phyloP scores from a whole-genome alignment of 2,797 vertebrate genomes.

The Apogon talboti region DNA sequence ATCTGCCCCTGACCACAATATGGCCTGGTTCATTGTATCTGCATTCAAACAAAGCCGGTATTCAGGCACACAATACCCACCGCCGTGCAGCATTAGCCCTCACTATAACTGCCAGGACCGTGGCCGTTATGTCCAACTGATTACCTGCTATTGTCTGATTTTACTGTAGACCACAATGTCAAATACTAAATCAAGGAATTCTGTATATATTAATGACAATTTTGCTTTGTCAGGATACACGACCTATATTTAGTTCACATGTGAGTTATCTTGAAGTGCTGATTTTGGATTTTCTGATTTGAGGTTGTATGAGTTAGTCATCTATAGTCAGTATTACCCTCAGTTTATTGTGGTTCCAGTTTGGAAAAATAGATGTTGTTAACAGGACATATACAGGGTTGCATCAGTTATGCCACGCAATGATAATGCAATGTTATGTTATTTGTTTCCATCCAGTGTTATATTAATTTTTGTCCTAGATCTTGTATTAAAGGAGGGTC shows the following conservation, averaged over 20 bases:
- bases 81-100: constrained; percentile 34
- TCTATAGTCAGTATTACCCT: too few species aligned
- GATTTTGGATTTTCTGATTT: too few species aligned
- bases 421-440: too few species aligned
- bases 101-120: constrained; percentile 44
- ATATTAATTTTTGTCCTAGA: too few species aligned
- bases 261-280: background rate
- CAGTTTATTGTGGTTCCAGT: too few species aligned
- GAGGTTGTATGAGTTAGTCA: too few species aligned
- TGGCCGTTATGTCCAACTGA: constrained; percentile 43
- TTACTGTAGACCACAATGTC: constrained; percentile 13
- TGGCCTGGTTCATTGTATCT: constrained; percentile 56
- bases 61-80: constrained; percentile 60
- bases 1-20: constrained; percentile 62
- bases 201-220: background rate
- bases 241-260: background rate
- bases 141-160: constrained; percentile 51
- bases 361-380: too few species aligned
- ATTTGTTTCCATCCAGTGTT: too few species aligned
- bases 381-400: too few species aligned
- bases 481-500: too few species aligned
- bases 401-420: too few species aligned
- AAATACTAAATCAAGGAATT: constrained; percentile 4
- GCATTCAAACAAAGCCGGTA: constrained; percentile 57
- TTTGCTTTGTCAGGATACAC: background rate